Evolutionary conservation across 1,140 invertebrate genomes (phyloP).

Genomic region (Papilio aristodemus): DNA sequence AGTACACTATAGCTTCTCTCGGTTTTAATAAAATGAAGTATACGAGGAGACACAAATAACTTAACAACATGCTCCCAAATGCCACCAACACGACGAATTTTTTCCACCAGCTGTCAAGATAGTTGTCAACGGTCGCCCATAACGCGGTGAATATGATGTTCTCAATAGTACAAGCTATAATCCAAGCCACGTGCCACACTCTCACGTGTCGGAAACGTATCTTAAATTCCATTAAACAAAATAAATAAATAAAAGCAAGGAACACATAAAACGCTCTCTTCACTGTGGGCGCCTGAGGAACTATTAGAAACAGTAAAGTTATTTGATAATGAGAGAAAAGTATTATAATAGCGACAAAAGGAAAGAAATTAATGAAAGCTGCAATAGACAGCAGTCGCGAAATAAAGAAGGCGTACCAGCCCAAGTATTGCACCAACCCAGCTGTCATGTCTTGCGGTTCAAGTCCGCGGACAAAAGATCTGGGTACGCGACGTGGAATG

Average conservation of each 20-base stretch:
- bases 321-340: conserved; percentile 82
- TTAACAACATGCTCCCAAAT: conserved; percentile 71
- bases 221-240: conserved; percentile 88
- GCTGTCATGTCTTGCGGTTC: conserved; percentile 86
- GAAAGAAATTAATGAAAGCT: conserved; percentile 85
- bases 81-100: conserved; percentile 80
- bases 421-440: conserved; percentile 83
- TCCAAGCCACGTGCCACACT: conserved; percentile 84
- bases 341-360: conserved; percentile 80
- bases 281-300: conserved; percentile 80
- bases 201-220: conserved; percentile 86
- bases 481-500: conserved; percentile 57
- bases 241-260: conserved; percentile 86
- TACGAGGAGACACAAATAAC: conserved; percentile 77
- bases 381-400: conserved; percentile 85
- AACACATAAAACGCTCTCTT: conserved; percentile 82
- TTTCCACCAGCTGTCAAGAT: conserved; percentile 83
- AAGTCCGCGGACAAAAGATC: conserved; percentile 78
- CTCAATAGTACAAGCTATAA: conserved; percentile 83
- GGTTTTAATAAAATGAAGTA: conserved; percentile 82
- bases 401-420: conserved; percentile 87
- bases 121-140: conserved; percentile 83
- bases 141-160: conserved; percentile 83
- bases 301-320: conserved; percentile 82
- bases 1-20: conserved; percentile 76